Evolutionary conservation across 2,113 vertebrate species (phyloP).

Genomic region (human (Homo sapiens)): GRCh38 chr4:113508001-113508500

Average conservation of each 20-base stretch:
- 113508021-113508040: not conserved
- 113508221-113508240: slow-evolving; percentile 87
- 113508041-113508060: slow-evolving; percentile 44
- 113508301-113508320: slow-evolving; percentile 81
- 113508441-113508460: slow-evolving; percentile 29
- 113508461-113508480: slow-evolving; percentile 58
- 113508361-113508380: slow-evolving; percentile 50
- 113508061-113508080: slow-evolving; percentile 49
- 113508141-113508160: slow-evolving; percentile 69
- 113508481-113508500: slow-evolving; percentile 52
- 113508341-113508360: slow-evolving; percentile 77
- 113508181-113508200: slow-evolving; percentile 78
- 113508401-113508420: slow-evolving; percentile 16
- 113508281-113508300: slow-evolving; percentile 87
- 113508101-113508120: slow-evolving; percentile 62
- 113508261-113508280: slow-evolving; percentile 91
- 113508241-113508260: slow-evolving; percentile 88
- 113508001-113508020: not conserved
- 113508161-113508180: slow-evolving; percentile 72
- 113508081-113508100: slow-evolving; percentile 51
- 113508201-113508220: slow-evolving; percentile 82
- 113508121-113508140: slow-evolving; percentile 51
- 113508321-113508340: slow-evolving; percentile 77
- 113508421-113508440: slow-evolving; percentile 37
- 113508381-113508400: not conserved